Evolutionary conservation across 2,113 vertebrate genomes (phyloP), one percentile per base, ranked within the genome.

Genomic region (Aspiorhynchus laticeps): DNA sequence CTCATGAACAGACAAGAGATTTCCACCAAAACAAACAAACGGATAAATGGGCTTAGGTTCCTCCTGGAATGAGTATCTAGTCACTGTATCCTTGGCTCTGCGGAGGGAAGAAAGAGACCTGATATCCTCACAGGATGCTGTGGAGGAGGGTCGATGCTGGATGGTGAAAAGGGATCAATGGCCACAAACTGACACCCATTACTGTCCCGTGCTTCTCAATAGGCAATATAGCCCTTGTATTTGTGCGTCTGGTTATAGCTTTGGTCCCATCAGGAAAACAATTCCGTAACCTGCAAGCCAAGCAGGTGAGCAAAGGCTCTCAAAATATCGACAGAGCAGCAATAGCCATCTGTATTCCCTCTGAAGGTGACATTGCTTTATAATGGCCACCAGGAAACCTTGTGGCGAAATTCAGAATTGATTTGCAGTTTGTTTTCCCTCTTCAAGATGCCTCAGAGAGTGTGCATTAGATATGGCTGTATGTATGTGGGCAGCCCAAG

Each of bases 291-390:
- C 90, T 94, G 92, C 93, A 92, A 88, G 80, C 91, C 92, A 93
- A 94, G 92, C 94, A 93, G 87, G 87, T 89, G 89, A 88, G 88
- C 92, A 90, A 85, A 90, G 90, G 82, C 88, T 89, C 91, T 90
- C 89, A 89, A 88, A 92, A 93, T 93, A 93, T 94, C 91, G 93
- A 94, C 93, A 94, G 91, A 74, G 85, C 75, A 38, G 69, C 89
- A 92, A 63, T 91, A 91, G 91, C 90, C 86, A 86, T 87, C 90
- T 85, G 89, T 91, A 80, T 90, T 89, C 61, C 7, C 80, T 90
- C 86, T 92, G 91, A 94, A 95, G 93, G 93, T 94, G 93, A 95
- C 93, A 92, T 93, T 94, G 93, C 89, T 92, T 86, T 82, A 86
- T 93, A 94, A 93, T 93, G 90, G 89, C 86, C 88, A 88, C 87